Conservation (phyloP, 2,888 invertebrate species). For the Eumacrocentrus americanus region DNA sequence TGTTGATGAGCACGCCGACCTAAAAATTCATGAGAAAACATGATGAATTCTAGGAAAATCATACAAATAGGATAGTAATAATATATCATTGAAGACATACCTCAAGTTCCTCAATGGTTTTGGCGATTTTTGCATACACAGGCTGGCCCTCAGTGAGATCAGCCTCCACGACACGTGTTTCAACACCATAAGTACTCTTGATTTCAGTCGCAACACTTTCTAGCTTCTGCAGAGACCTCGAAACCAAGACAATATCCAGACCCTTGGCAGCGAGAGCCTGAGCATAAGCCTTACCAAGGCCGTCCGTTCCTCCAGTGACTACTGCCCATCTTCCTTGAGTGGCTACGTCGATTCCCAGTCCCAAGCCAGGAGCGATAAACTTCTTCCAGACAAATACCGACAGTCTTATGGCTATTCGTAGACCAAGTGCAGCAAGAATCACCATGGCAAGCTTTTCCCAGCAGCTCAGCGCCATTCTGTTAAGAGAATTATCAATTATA, state of each 20-base stretch:
- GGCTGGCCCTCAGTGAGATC: conserved; percentile 78
- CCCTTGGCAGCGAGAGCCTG: conserved; percentile 77
- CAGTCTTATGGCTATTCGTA: conserved; percentile 47
- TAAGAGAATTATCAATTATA: conserved; percentile 8
- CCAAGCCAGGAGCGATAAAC: conserved; percentile 51
- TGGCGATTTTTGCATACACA: conserved; percentile 76
- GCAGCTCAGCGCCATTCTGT: conserved; percentile 54
- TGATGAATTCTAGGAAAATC: conserved; percentile 1
- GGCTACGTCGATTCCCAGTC: conserved; percentile 51
- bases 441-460: conserved; percentile 56
- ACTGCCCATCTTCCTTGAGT: conserved; percentile 64
- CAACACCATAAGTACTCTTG: conserved; percentile 73
- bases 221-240: conserved; percentile 76
- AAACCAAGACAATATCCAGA: conserved; percentile 79
- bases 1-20: conserved; percentile 66
- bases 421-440: conserved; percentile 49
- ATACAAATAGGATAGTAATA: too few relatives aligned
- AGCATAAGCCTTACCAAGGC: conserved; percentile 87
- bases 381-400: conserved; percentile 52
- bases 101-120: conserved; percentile 67
- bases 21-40: conserved; percentile 28
- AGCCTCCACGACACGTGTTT: conserved; percentile 78
- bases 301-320: conserved; percentile 87
- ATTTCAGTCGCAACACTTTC: conserved; percentile 76
- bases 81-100: too few relatives aligned